Conservation (phyloP, 2,113 vertebrate genomes). For the Oenanthe oenanthe region DNA sequence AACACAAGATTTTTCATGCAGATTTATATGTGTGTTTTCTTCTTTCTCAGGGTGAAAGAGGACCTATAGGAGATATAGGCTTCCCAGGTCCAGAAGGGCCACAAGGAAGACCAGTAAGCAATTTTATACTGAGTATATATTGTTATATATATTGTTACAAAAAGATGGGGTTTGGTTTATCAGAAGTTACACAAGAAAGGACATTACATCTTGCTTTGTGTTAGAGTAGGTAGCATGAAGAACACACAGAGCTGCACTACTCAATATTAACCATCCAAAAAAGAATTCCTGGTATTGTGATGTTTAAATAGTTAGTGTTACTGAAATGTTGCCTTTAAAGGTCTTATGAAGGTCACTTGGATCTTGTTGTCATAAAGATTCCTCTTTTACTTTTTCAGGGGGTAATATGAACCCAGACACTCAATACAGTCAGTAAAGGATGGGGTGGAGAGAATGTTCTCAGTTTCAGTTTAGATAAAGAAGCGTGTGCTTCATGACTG, state of each 20-base stretch:
- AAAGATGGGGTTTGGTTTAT: background rate
- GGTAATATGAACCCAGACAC: background rate
- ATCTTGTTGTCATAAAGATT: background rate
- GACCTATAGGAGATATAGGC: slow-evolving; percentile 91
- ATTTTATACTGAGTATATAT: background rate
- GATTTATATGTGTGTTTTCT: background rate
- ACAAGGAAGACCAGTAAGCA: slow-evolving; percentile 87
- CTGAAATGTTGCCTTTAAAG: background rate
- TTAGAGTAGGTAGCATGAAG: background rate
- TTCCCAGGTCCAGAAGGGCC: slow-evolving; percentile 96
- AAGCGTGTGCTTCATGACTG: background rate
- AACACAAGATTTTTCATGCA: background rate
- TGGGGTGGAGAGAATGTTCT: background rate
- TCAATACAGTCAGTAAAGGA: background rate
- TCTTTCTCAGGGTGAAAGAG: slow-evolving; percentile 86
- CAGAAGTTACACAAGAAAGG: background rate
- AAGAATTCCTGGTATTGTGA: background rate
- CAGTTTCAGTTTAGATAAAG: background rate
- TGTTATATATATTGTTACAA: background rate
- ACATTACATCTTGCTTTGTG: background rate
- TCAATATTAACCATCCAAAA: background rate
- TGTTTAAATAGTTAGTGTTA: background rate
- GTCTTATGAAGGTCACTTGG: background rate
- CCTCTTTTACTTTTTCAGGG: background rate
- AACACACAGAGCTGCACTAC: background rate